Evolutionary conservation across 1,140 invertebrate species (phyloP).

Genomic region (Conus betulinus): DNA sequence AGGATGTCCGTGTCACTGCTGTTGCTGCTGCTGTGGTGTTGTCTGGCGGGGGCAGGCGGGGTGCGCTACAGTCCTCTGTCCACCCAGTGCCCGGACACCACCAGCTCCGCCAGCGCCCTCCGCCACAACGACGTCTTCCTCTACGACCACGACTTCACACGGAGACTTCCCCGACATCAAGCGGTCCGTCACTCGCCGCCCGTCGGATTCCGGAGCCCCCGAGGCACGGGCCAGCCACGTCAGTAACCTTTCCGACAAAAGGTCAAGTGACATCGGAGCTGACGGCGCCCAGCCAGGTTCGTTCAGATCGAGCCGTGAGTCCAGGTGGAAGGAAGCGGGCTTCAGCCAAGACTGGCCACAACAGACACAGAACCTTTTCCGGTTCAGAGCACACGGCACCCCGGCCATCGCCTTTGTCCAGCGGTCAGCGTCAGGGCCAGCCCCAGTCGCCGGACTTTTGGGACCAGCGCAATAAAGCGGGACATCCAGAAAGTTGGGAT

Average conservation of each 20-base stretch:
- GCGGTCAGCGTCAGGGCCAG: not conserved
- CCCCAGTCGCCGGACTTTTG: not conserved
- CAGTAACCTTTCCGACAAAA: not conserved
- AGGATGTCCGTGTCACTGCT: not conserved
- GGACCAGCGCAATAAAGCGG: not conserved
- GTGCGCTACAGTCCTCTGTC: not conserved
- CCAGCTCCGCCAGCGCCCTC: not conserved
- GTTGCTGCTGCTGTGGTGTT: not conserved
- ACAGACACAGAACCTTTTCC: not conserved
- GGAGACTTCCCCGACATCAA: slow-evolving; percentile 19
- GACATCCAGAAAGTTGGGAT: not conserved
- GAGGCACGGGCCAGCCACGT: not conserved
- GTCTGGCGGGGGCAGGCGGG: not conserved
- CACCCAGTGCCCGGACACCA: not conserved
- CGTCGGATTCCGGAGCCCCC: too few species aligned
- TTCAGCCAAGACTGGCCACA: not conserved
- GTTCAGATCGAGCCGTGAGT: too few species aligned
- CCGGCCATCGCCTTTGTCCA: too few species aligned
- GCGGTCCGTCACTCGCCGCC: not conserved
- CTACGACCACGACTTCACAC: not conserved
- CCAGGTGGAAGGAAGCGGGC: not conserved
- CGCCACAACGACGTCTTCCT: not conserved
- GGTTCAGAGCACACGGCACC: too few species aligned
- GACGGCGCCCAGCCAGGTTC: too few species aligned
- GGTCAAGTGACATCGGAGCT: not conserved